phyloP scores from a whole-genome alignment of 2,113 vertebrate species.

The Lynx canadensis region DNA sequence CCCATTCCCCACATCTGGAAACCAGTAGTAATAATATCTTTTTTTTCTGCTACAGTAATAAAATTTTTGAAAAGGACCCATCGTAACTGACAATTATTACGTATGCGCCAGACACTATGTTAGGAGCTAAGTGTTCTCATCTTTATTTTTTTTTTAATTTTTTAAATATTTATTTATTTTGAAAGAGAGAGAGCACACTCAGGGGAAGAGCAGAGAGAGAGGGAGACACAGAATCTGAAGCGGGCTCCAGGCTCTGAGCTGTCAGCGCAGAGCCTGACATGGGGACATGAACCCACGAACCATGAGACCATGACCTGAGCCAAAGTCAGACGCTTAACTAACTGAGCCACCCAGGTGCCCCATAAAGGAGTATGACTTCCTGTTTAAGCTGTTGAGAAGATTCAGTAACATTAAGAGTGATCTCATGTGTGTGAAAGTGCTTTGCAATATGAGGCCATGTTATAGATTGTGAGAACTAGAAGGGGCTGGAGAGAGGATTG shows the following conservation, averaged over 20 bases:
- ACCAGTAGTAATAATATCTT: background rate
- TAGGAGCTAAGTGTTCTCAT: background rate
- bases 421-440: background rate
- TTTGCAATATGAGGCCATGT: background rate
- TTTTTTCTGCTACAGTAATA: background rate
- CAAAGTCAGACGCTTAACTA: too few species aligned
- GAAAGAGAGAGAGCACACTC: too few species aligned
- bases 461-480: background rate
- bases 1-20: background rate
- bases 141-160: background rate
- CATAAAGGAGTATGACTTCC: background rate
- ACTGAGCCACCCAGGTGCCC: too few species aligned
- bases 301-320: too few species aligned
- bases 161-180: too few species aligned
- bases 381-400: background rate
- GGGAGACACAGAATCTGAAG: too few species aligned
- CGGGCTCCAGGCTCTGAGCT: too few species aligned
- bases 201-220: too few species aligned
- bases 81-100: background rate
- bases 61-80: background rate
- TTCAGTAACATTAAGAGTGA: background rate
- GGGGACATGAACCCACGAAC: too few species aligned
- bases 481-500: background rate
- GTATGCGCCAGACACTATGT: background rate
- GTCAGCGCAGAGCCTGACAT: too few species aligned